Percentiles rank a stretch among this genome's conserved stretches.
These are phyloP conservation scores for Drosophila mercatorum DNA, from an alignment of 2,888 invertebrate species.

Conservation along the genomic window DNA sequence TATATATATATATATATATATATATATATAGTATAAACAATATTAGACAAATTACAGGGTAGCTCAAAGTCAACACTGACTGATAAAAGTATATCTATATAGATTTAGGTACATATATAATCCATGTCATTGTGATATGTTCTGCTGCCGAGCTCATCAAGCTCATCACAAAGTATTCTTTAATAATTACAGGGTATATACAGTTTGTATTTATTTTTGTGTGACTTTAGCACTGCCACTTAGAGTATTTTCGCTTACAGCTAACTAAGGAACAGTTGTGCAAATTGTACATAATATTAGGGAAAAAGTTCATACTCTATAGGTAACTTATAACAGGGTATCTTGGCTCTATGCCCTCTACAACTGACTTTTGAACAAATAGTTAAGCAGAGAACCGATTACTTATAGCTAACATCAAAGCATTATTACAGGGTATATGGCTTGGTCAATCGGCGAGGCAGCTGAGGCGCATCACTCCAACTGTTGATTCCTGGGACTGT, in stretches of 20 bases:
- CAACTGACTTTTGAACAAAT: no score
- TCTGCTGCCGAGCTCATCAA: not conserved
- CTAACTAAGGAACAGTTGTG: not conserved
- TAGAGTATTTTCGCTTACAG: not conserved
- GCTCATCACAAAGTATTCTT: not conserved
- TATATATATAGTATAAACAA: no score
- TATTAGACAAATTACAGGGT: not conserved
- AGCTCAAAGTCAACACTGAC: no score
- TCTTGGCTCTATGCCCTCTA: not conserved
- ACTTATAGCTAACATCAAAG: no score
- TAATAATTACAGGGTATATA: slow-evolving; percentile 8
- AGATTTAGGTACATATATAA: not conserved
- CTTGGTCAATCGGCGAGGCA: no score
- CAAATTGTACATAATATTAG: no score
- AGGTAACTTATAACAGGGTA: not conserved
- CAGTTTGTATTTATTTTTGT: not conserved
- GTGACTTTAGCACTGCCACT: not conserved
- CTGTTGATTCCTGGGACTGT: not conserved
- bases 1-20: no score
- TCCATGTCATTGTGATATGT: not conserved
- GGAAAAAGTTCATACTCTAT: not conserved
- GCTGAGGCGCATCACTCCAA: not conserved
- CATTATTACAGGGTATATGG: slow-evolving; percentile 4
- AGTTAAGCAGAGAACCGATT: no score
- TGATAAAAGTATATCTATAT: no score